Evolutionary conservation across 2,113 vertebrate genomes (phyloP).

Genomic region (Odontesthes bonariensis): DNA sequence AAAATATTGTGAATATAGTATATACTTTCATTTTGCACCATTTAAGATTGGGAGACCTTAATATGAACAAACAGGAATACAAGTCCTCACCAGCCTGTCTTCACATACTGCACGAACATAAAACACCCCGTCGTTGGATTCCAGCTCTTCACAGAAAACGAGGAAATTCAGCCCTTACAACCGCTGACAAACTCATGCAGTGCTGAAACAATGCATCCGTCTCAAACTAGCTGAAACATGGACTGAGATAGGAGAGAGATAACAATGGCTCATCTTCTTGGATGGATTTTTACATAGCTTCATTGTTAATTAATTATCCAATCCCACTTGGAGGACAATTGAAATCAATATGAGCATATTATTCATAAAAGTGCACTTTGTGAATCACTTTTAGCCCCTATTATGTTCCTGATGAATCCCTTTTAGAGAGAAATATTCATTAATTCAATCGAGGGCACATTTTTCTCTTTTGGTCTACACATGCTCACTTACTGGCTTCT

Average conservation of each 20-base stretch:
- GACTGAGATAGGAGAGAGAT: slow-evolving; percentile 1
- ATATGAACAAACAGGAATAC: background rate
- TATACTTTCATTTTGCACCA: background rate
- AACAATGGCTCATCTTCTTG: slow-evolving; percentile 12
- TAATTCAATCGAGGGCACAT: slow-evolving; percentile 61
- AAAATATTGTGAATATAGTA: background rate
- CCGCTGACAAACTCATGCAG: background rate
- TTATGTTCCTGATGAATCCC: slow-evolving; percentile 75
- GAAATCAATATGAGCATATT: slow-evolving; percentile 70
- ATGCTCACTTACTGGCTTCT: slow-evolving; percentile 22
- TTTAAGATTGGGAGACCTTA: slow-evolving; percentile 31
- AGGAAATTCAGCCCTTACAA: background rate
- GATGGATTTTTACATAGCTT: slow-evolving; percentile 12
- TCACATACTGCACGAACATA: background rate
- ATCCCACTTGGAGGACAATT: slow-evolving; percentile 55
- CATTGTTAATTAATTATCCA: slow-evolving; percentile 64
- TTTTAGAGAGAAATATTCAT: slow-evolving; percentile 67
- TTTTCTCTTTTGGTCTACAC: slow-evolving; percentile 28
- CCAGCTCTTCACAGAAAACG: slow-evolving; percentile 14
- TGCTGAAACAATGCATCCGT: slow-evolving; percentile 13
- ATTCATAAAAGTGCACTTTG: slow-evolving; percentile 74
- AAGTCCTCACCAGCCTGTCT: background rate
- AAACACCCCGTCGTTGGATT: slow-evolving; percentile 13
- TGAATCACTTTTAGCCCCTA: slow-evolving; percentile 73
- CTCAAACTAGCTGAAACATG: background rate